Base-by-base conservation (phyloP, 1,140 invertebrate genomes). In the Drosophila serrata region DNA sequence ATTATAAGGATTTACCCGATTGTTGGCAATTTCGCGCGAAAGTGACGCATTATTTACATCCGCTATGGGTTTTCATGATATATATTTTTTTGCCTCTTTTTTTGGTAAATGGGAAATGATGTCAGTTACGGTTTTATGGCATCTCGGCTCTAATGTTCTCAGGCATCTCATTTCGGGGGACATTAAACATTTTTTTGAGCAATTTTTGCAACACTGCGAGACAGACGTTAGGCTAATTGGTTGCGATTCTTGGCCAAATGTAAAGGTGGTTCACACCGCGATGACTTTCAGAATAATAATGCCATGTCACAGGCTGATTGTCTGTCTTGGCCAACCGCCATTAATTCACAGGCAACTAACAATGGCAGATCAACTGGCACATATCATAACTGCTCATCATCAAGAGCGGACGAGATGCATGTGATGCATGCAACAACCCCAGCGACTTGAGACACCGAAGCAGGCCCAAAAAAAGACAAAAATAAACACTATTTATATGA, bases 341-440 rank as follows among this genome's bases (percentile, higher is more conserved):
- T 72, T 35, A 45, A 40, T 88, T 87, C 84, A 68, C 84, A 87
- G 82, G 75, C 19, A 55, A 24, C 65, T 48, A 84, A 84, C 81
- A 84, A 87, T 85, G 77, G 78, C 69, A 86, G 75, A 80, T 87
- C 84, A 60, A 74, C 75, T 85, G 69, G 43, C 82, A 80, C 61
- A 80, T 88, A 87, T 87, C 84, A 87, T 84, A 88, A 87, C 84
- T 75, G 84, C 56, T 79, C 72, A 87, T 87, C 82, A 80, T 72
- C 82, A 85, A 77, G 59, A 49, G 78, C 75, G 62, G 3, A 33
- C 12, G 6, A 46, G 6, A n/a, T n/a, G n/a, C n/a, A n/a, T 13
- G 49, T 19, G 51, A 49, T 40, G 33, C 17, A 27, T 43, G 31
- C 39, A 29, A 27, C 31, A 19, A 17, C 46, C 6, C 46, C 49